Evolutionary conservation across 2,797 vertebrate species (phyloP).

Genomic region (Limnodromus scolopaceus): DNA sequence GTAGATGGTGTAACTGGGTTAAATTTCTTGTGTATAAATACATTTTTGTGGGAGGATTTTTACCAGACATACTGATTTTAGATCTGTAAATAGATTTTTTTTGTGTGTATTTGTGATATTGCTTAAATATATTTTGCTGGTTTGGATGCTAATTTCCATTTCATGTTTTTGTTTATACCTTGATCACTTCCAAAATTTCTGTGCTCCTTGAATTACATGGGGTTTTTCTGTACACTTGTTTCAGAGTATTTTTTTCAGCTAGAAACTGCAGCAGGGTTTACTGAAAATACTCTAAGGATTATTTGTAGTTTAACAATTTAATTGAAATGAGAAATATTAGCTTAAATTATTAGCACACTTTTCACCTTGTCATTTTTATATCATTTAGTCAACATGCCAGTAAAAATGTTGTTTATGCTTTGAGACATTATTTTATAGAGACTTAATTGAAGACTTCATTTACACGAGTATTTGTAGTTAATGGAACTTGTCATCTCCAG

Average conservation of each 20-base stretch:
- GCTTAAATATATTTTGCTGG: slow-evolving; percentile 60
- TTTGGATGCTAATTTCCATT: slow-evolving; percentile 45
- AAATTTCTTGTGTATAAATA: background rate
- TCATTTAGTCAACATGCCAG: background rate
- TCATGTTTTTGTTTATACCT: slow-evolving; percentile 23
- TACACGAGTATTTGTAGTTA: background rate
- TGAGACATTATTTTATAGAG: background rate
- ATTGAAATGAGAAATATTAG: background rate
- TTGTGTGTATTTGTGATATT: slow-evolving; percentile 33
- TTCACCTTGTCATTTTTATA: background rate
- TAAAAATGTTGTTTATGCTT: background rate
- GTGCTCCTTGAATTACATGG: background rate
- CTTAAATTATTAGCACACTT: background rate
- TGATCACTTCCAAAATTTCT: background rate
- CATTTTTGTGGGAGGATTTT: slow-evolving; percentile 28
- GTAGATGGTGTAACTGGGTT: background rate
- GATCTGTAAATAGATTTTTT: slow-evolving; percentile 35
- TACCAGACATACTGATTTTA: background rate
- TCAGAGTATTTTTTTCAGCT: background rate
- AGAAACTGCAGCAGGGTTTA: background rate
- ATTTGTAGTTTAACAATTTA: background rate
- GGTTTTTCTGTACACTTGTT: background rate
- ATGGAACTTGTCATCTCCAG: background rate
- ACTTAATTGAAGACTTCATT: background rate
- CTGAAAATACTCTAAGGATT: background rate